Base-by-base conservation (phyloP, 2,113 vertebrate species). In the Nestor notabilis region DNA sequence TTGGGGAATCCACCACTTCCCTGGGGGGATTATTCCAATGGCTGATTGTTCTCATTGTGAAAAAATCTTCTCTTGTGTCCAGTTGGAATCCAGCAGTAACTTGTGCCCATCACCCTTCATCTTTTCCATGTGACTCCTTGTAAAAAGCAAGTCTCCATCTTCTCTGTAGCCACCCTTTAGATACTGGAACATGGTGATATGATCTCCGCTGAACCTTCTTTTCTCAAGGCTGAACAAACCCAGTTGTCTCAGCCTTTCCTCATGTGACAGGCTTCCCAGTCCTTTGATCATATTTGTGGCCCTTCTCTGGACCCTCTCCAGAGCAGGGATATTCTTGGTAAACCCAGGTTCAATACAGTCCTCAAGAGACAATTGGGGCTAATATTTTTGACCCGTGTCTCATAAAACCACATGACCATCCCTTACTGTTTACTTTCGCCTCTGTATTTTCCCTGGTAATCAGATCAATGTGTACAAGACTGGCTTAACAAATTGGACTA, bases 401-500 rank as follows among this genome's bases (percentile, higher is more conserved):
- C 65, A n/a, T 87, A 65, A 96, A 95, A 79, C 68, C 90, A 68
- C 72, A 86, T 66, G 92, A 81, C 29, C 68, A 37, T 21, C 39
- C 90, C 72, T 65, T 68, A 60, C 47, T 94, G 52, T 92, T 95
- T 95, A 75, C 76, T 93, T 94, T 94, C 35, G 64, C 69, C 79
- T 80, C 68, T 20, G 14, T 90, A 37, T 91, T 97, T 93, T 94
- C 52, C 21, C 52, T 86, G 60, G 14, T 92, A 93, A 95, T 95
- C 80, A 52, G 65, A 89, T 89, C 88, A 97, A 41, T 35, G 13
- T 93, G 86, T 89, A 78, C 33, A 52, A 64, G 77, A 60, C 65
- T 86, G 71, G 37, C 85, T 94, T 86, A 93, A 83, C 90, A 96
- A 89, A 89, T 94, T 90, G 76, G n/a, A 39, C 68, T 93, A 13